phyloP scores from a whole-genome alignment of 2,888 invertebrate genomes.

The Campoplex nolae region DNA sequence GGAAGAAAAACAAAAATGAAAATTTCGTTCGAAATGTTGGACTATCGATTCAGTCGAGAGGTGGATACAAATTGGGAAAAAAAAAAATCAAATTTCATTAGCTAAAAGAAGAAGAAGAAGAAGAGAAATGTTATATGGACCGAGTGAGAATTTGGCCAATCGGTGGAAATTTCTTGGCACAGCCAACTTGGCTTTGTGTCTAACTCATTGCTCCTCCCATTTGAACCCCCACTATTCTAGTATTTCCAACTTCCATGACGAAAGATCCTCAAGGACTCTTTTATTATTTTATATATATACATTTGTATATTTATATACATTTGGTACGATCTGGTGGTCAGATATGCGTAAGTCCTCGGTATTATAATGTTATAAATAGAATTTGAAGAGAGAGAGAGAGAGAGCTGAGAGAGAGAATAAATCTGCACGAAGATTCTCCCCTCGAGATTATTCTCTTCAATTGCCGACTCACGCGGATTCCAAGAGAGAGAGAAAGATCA shows the following conservation, averaged over 20 bases:
- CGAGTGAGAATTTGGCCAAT: conserved; percentile 34
- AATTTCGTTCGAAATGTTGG: too few species aligned
- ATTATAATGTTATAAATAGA: conserved; percentile 58
- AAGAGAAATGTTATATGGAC: not conserved
- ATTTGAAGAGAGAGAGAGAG: conserved; percentile 18
- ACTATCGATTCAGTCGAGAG: too few species aligned
- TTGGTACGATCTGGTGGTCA: conserved; percentile 23
- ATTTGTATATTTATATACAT: conserved; percentile 15
- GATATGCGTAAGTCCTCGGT: conserved; percentile 37
- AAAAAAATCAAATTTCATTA: not conserved
- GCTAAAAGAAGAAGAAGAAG: not conserved
- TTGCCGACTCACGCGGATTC: conserved; percentile 50
- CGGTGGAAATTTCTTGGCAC: conserved; percentile 50
- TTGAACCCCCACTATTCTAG: too few species aligned
- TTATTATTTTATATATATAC: conserved; percentile 12
- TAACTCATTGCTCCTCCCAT: not conserved
- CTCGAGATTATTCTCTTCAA: conserved; percentile 56
- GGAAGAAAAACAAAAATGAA: too few species aligned
- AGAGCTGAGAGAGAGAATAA: conserved; percentile 14
- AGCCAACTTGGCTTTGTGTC: conserved; percentile 52
- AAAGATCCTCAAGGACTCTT: conserved; percentile 52
- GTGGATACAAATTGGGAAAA: too few species aligned
- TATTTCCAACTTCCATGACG: not conserved
- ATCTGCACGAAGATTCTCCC: conserved; percentile 38
- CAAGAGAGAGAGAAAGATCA: conserved; percentile 23